Conservation (phyloP, 2,888 invertebrate genomes). For the Amorpha juglandis region DNA sequence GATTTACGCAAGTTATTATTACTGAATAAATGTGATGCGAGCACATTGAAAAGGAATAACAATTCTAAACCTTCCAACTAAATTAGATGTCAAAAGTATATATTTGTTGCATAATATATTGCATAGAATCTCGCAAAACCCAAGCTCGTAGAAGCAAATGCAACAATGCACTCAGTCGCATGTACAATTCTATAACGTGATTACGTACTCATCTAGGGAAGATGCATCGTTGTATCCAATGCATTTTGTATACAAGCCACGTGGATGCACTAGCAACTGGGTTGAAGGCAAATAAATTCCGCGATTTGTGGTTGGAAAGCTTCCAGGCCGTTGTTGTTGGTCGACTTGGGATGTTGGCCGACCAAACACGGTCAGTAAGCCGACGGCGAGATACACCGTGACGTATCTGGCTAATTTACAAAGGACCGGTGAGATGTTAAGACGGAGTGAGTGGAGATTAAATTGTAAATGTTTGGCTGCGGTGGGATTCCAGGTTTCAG, state of each 20-base stretch:
- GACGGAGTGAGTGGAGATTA: background rate
- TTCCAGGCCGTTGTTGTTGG: conserved; percentile 73
- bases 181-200: background rate
- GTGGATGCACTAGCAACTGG: conserved; percentile 71
- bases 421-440: conserved; percentile 17
- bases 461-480: conserved; percentile 6
- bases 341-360: conserved; percentile 51
- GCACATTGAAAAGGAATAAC: conserved; percentile 18
- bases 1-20: too few species aligned
- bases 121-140: background rate
- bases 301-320: conserved; percentile 80
- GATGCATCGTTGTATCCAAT: conserved; percentile 38
- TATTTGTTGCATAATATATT: background rate
- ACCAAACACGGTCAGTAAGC: conserved; percentile 41
- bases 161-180: background rate
- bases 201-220: conserved; percentile 39
- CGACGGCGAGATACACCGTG: conserved; percentile 13
- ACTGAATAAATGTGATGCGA: too few species aligned
- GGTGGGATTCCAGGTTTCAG: background rate
- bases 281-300: conserved; percentile 79
- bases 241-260: conserved; percentile 72
- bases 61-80: background rate
- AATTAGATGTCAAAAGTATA: too few species aligned
- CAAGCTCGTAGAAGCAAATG: background rate
- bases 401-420: conserved; percentile 24